Evolutionary conservation across 2,797 vertebrate species (phyloP), one percentile per base, ranked within the genome.

Genomic region (Columba guinea): DNA sequence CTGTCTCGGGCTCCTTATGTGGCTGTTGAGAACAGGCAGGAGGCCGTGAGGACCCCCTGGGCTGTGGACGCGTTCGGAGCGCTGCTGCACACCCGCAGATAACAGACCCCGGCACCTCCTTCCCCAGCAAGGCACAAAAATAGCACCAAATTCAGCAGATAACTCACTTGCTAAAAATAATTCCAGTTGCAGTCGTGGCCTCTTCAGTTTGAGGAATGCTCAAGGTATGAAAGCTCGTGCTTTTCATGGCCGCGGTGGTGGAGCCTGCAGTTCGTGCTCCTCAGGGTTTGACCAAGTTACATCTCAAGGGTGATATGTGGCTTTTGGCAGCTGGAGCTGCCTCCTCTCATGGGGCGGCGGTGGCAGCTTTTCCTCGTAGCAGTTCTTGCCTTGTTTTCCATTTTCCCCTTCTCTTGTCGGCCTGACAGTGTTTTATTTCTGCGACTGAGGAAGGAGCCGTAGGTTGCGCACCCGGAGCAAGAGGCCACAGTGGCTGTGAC

Each of bases 181-280:
- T 16, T 16, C 24, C 35, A 9, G 64, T 24, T 27, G 56, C 60
- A 21, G 5, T 13, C 3, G 0, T 1, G 51, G 76, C 37, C 48
- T 23, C 63, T 18, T 58, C 41, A 3, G 39, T 11, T 2, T 18
- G 83, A 51, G 82, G 52, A n/a, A 0, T 2, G 0, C 32, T 53
- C 2, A 0, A 11, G 41, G 53, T 24, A 0, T 11, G 10, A 7
- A 5, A 10, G 9, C 4, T 3, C 12, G 3, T 35, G 30, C 35
- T 39, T n/a, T 41, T 8, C 0, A 0, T 49, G 35, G 11, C 44
- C 22, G 12, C 7, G 0, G 3, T 2, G 63, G 5, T 27, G 51
- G 52, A 24, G n/a, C 27, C 28, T 10, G 8, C 13, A 13, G 51
- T 11, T 1, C 2, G 1, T 35, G 24, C 58, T 35, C 59, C 0